These are phyloP conservation scores for Speoplatyrhinus poulsoni DNA, from an alignment of 2,113 vertebrate species.

Conservation along the genomic window DNA sequence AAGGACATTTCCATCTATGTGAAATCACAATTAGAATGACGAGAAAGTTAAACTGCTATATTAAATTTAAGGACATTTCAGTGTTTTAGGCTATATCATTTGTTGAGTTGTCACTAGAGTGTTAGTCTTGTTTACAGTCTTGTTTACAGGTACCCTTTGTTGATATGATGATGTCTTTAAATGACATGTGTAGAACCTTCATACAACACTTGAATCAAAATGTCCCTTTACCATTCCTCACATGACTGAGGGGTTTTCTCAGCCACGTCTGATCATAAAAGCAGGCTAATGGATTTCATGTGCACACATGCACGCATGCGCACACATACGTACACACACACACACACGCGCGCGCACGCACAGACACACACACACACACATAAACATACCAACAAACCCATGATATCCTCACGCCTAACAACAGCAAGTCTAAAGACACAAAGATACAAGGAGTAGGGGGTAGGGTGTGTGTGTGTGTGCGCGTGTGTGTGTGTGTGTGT, in stretches of 20 bases:
- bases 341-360: constrained; percentile 27
- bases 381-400: constrained; percentile 1
- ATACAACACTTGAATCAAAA: too few species aligned
- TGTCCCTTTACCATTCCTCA: constrained; percentile 5
- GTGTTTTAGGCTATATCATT: too few species aligned
- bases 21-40: background rate
- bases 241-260: background rate
- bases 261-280: constrained; percentile 48
- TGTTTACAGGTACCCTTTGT: background rate
- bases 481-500: background rate
- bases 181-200: background rate
- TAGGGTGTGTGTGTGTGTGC: background rate
- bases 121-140: background rate
- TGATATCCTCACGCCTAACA: constrained; percentile 34
- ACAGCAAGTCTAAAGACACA: constrained; percentile 62
- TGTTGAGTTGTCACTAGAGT: too few species aligned
- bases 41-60: background rate
- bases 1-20: background rate
- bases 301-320: background rate
- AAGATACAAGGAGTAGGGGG: constrained; percentile 37
- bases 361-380: constrained; percentile 27
- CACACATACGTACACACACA: constrained; percentile 11
- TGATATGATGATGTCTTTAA: constrained; percentile 2
- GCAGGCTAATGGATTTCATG: constrained; percentile 40
- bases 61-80: too few species aligned